Percentiles rank a stretch among this genome's conserved stretches.
Evolutionary conservation across 1,140 invertebrate species (phyloP).

Genomic region (Brachionus rubens): DNA sequence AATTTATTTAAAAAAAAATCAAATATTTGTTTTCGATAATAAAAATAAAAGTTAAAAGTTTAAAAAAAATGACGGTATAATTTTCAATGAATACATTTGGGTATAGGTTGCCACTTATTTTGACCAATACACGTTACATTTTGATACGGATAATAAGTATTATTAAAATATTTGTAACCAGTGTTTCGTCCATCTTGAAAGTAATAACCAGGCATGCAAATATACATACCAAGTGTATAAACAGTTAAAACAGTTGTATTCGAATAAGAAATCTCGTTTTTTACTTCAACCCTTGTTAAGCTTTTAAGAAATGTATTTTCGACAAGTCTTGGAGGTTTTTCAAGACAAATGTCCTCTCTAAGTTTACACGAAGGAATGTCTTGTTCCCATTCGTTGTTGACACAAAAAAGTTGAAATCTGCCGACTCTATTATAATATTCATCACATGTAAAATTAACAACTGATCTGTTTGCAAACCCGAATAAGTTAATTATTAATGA

Average conservation of each 20-base stretch:
- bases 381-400: slow-evolving; percentile 31
- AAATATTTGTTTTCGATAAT: too few relatives aligned
- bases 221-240: slow-evolving; percentile 12
- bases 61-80: too few relatives aligned
- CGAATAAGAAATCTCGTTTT: neutral
- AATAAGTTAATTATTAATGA: neutral
- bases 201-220: neutral
- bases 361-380: neutral
- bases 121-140: slow-evolving; percentile 4
- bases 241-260: neutral
- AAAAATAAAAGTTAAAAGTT: too few relatives aligned
- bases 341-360: neutral
- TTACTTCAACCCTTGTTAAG: neutral
- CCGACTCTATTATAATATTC: slow-evolving; percentile 2
- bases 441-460: slow-evolving; percentile 12
- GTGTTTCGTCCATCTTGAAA: neutral
- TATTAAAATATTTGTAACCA: slow-evolving; percentile 9
- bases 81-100: neutral
- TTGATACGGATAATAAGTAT: neutral
- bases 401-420: neutral
- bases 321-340: neutral
- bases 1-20: too few relatives aligned
- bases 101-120: slow-evolving; percentile 24
- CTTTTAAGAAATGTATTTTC: slow-evolving; percentile 8
- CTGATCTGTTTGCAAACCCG: neutral